Evolutionary conservation across 2,888 invertebrate genomes (phyloP), one percentile per base, ranked within the genome.

Genomic region (Keiferia lycopersicella): DNA sequence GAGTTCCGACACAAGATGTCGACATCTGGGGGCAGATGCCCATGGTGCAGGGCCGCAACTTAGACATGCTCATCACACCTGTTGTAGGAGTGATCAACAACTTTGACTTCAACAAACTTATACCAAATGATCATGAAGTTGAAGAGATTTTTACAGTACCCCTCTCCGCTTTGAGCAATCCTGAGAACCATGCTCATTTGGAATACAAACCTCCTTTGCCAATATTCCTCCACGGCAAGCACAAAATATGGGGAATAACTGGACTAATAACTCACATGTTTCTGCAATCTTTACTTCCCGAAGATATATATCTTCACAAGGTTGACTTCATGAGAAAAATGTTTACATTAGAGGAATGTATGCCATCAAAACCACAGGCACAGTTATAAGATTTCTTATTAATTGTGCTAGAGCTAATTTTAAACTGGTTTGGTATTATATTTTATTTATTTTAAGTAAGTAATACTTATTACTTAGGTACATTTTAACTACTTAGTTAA

Each of bases 201-300:
- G 94, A 94, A 72, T 96, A 93, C 80, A 84, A 88, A 18, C 62
- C 72, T 1, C 68, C 69, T 0, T 65, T 96, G 30, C 94, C 94
- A 0, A 94, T 94, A 74, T 85, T 89, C 59, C 92, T 93, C 16
- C 93, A 92, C 18, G 92, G 93, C 26, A 85, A 84, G 66, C 79
- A 94, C 71, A 93, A 92, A 74, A 92, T 96, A 66, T 96, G 96
- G 96, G 96, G 96, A 3, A 91, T 96, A 12, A 97, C 97, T 0
- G 97, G 95, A 0, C 87, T 94, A 50, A 93, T 97, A 30, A 97
- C 97, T 0, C 94, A 96, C 77, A 79, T 94, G 50, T 94, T 96
- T 73, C 72, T 91, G 18, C 74, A 81, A 62, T 76, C 79, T 66
- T 83, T 91, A 67, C 66, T 90, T 58, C 83, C 88, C 10, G 73